These are phyloP conservation scores for Formica selysi DNA, from an alignment of 1,140 invertebrate genomes.

Conservation along the genomic window DNA sequence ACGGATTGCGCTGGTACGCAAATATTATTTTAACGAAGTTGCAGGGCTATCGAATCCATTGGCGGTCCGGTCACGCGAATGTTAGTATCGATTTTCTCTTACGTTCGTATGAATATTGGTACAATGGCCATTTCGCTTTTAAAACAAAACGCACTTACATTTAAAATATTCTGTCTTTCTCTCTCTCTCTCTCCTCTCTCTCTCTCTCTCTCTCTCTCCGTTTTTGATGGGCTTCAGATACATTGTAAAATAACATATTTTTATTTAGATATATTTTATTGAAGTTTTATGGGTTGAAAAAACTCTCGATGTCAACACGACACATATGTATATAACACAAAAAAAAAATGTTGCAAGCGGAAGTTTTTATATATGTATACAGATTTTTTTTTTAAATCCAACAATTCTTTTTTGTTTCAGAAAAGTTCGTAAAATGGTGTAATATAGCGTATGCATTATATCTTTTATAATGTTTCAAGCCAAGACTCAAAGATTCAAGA, in stretches of 20 bases:
- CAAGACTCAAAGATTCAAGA: not conserved
- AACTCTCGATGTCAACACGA: constrained; percentile 4
- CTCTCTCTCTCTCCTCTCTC: not conserved
- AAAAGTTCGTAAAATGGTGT: not conserved
- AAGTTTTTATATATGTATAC: not conserved
- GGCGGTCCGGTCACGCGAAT: constrained; percentile 38
- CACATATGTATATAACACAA: not conserved
- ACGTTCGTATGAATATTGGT: constrained; percentile 28
- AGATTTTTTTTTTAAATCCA: not conserved
- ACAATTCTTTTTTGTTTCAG: not conserved
- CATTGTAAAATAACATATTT: constrained; percentile 2
- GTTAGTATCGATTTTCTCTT: constrained; percentile 63
- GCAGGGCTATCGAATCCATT: constrained; percentile 33
- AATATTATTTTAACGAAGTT: constrained; percentile 68
- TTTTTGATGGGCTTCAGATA: not conserved
- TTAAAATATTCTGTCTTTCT: not conserved
- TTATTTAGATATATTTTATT: constrained; percentile 12
- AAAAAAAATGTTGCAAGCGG: constrained; percentile 14
- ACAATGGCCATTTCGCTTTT: not conserved
- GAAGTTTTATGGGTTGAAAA: constrained; percentile 12
- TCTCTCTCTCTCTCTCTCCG: not conserved
- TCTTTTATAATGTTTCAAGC: not conserved
- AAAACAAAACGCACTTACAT: constrained; percentile 21
- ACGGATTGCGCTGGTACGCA: constrained; percentile 47
- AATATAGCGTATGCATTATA: not conserved